Percentiles rank a stretch among this genome's conserved stretches.
These are phyloP conservation scores for Harpalus rufipes DNA, from an alignment of 2,888 invertebrate genomes.

Conservation along the genomic window DNA sequence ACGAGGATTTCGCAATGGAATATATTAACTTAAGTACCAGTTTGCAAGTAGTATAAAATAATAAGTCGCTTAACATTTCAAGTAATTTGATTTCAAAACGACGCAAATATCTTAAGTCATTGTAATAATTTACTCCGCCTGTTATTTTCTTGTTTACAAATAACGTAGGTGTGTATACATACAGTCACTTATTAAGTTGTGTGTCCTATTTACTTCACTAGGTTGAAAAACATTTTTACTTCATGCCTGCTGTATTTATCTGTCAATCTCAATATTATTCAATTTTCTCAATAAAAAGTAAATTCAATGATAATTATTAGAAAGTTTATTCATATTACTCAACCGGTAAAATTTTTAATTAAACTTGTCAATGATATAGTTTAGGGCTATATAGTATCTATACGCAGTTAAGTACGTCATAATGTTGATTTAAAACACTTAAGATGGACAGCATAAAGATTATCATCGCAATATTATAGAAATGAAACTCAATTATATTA, in stretches of 20 bases:
- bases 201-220: background rate
- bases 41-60: slow-evolving; percentile 33
- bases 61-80: slow-evolving; percentile 49
- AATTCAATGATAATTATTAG: background rate
- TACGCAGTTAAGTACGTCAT: background rate
- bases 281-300: background rate
- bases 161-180: slow-evolving; percentile 39
- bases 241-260: slow-evolving; percentile 7
- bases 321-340: background rate
- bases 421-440: slow-evolving; percentile 28
- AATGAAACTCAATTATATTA: slow-evolving; percentile 58
- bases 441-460: slow-evolving; percentile 34
- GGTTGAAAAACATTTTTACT: background rate
- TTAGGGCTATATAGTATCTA: background rate
- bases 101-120: slow-evolving; percentile 48
- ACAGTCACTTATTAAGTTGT: slow-evolving; percentile 6
- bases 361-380: background rate
- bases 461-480: slow-evolving; percentile 34
- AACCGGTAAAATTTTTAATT: background rate
- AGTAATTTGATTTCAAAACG: slow-evolving; percentile 50
- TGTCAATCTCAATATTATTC: slow-evolving; percentile 10
- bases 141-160: slow-evolving; percentile 42
- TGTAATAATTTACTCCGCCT: slow-evolving; percentile 42
- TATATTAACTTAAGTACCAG: slow-evolving; percentile 56
- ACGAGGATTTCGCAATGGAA: slow-evolving; percentile 41